Base-by-base conservation (phyloP, 1,140 invertebrate genomes). In the Holcopasites calliopsidis region DNA sequence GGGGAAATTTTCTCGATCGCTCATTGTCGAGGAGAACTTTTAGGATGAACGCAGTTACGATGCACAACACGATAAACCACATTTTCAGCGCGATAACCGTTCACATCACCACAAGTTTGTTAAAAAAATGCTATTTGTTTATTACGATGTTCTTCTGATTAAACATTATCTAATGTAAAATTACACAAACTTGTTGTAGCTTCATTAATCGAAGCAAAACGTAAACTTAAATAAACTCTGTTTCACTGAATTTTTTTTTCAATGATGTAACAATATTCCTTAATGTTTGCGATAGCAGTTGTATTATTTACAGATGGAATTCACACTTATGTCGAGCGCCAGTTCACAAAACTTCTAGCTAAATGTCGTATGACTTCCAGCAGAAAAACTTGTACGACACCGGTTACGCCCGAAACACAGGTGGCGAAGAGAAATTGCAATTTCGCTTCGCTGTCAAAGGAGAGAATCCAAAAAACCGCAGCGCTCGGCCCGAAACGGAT, bases 1-100 rank as follows among this genome's bases (percentile, higher is more conserved):
- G 77, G 11, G 77, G 77, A 76, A 70, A 81, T 10, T 47, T 70
- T 16, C 10, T 0, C 23, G 71, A 21, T 33, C 71, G 44, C 11
- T 11, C 49, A 33, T 55, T 60, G 8, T 21, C 18, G 1, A 33
- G 26, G 0, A 64, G 3, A 38, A 81, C 42, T 40, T 58, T 76
- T 28, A 75, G 28, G 16, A 42, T 60, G 21, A 80, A 23, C 55
- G 28, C 33, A 33, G 23, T 49, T 6, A 18, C 18, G 23, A 76
- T 3, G 28, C 42, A 76, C n/a, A 76, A 11, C 7, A 76, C 60
- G 7, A 7, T 42, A 16, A 70, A 49, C 77, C 79, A 81, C 79
- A 76, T 76, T 52, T 28, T 79, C 28, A 21, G 1, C 16, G 35
- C 28, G 6, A 28, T 1, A 8, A 57, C 16, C 31, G 11, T 54